These are phyloP conservation scores for Epiblema foenella DNA, from an alignment of 2,888 invertebrate species.

Conservation along the genomic window DNA sequence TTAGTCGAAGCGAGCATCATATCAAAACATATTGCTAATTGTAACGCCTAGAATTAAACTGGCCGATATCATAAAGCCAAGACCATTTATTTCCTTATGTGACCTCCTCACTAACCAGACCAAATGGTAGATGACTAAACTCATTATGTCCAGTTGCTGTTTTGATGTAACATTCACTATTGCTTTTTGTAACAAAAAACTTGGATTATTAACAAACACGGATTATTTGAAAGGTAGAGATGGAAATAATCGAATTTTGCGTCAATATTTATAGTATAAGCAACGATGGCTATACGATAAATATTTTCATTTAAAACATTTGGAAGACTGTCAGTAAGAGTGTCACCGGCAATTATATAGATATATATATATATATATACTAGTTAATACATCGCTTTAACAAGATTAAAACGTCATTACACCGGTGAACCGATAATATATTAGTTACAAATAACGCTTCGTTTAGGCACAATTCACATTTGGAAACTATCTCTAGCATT, in stretches of 20 bases:
- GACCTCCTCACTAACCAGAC: conserved; percentile 38
- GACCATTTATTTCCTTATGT: conserved; percentile 20
- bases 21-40: conserved; percentile 36
- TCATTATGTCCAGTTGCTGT: neutral
- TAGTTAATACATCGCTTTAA: conserved; percentile 30
- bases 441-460: conserved; percentile 56
- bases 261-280: conserved; percentile 7
- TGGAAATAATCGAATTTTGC: neutral
- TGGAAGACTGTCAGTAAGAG: conserved; percentile 40
- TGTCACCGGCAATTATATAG: conserved; percentile 32
- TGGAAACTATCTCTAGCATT: conserved; percentile 76
- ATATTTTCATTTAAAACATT: neutral
- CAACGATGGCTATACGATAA: neutral
- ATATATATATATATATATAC: conserved; percentile 9
- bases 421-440: conserved; percentile 41
- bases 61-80: conserved; percentile 17
- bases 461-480: conserved; percentile 81
- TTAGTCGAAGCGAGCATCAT: conserved; percentile 33
- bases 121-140: neutral
- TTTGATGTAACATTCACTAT: neutral
- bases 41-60: conserved; percentile 25
- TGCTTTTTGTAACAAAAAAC: conserved; percentile 1
- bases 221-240: neutral
- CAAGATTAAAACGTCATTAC: conserved; percentile 32
- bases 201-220: too few species aligned